Conservation (phyloP, 2,888 invertebrate species). For the Selenia dentaria region DNA sequence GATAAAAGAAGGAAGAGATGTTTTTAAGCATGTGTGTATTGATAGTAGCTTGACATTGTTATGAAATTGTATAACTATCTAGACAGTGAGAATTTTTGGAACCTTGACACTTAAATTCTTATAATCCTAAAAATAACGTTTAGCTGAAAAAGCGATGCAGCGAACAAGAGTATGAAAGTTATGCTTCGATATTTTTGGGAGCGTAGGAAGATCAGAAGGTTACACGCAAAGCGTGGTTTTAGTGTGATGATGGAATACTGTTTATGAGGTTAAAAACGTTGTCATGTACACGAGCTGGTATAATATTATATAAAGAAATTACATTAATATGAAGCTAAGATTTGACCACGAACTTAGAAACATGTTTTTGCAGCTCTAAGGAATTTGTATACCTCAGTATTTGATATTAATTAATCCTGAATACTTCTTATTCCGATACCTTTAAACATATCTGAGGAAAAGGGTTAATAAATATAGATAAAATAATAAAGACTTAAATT, state of each 20-base stretch:
- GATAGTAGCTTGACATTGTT: neutral
- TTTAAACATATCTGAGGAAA: no score
- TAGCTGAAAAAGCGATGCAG: slow-evolving; percentile 1
- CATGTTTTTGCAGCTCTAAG: no score
- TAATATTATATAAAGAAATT: no score
- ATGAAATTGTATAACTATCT: neutral
- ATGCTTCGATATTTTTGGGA: slow-evolving; percentile 13
- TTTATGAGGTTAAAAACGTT: neutral
- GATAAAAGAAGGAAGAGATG: no score
- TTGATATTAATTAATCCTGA: no score
- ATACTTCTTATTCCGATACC: no score
- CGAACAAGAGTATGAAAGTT: slow-evolving; percentile 1
- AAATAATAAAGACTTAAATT: no score
- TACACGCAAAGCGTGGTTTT: neutral
- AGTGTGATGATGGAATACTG: neutral
- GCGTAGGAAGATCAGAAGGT: slow-evolving; percentile 5
- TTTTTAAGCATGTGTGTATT: neutral
- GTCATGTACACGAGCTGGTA: neutral
- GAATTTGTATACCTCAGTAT: no score
- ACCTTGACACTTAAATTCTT: slow-evolving; percentile 16
- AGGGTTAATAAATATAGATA: no score
- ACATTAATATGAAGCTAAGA: no score
- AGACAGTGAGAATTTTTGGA: slow-evolving; percentile 1
- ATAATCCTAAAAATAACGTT: no score
- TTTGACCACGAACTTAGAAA: no score